These are phyloP conservation scores for Holacanthella duospinosa DNA, from an alignment of 2,888 invertebrate genomes.

Conservation along the genomic window DNA sequence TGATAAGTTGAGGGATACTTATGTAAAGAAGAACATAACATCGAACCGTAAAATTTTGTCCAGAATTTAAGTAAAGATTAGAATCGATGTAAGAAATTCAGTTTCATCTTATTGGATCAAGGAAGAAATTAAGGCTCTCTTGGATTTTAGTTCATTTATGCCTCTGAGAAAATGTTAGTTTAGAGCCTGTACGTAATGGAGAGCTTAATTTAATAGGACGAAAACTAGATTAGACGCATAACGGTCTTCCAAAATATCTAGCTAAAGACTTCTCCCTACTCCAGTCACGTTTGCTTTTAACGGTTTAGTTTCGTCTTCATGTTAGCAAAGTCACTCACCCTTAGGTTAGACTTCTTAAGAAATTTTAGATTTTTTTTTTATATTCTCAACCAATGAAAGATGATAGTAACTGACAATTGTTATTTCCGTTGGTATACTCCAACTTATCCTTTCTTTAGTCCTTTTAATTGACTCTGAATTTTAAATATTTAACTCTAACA, in stretches of 20 bases:
- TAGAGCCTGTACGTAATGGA: neutral
- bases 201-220: neutral
- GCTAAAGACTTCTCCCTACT: neutral
- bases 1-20: neutral
- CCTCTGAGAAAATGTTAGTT: neutral
- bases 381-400: neutral
- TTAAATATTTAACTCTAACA: neutral
- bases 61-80: neutral
- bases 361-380: neutral
- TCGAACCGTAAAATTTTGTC: neutral
- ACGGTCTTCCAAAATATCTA: neutral
- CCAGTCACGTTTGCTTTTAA: neutral
- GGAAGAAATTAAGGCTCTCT: neutral
- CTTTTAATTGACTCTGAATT: neutral
- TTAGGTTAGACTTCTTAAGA: neutral
- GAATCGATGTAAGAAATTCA: neutral
- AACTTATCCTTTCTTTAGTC: neutral
- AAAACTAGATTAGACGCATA: neutral
- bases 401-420: neutral
- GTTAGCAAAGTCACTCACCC: neutral
- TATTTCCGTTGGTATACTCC: neutral
- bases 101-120: neutral
- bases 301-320: neutral
- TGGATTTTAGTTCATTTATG: neutral
- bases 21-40: neutral